phyloP scores from a whole-genome alignment of 2,113 vertebrate genomes.

The Engystomops pustulosus region DNA sequence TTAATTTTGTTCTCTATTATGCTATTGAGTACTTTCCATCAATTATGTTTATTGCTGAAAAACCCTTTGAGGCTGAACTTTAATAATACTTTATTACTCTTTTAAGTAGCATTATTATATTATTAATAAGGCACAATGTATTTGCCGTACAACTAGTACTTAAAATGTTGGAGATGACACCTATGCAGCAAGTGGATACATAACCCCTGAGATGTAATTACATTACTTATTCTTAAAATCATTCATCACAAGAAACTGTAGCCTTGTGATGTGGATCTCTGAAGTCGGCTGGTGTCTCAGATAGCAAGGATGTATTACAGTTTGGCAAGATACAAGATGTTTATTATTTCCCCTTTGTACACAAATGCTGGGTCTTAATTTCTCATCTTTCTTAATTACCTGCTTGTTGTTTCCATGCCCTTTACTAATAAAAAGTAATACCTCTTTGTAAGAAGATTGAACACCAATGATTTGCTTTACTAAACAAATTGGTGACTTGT shows the following conservation, averaged over 20 bases:
- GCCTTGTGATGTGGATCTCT: conserved; percentile 48
- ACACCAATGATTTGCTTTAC: conserved; percentile 46
- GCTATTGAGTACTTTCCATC: too few species aligned
- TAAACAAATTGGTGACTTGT: conserved; percentile 58
- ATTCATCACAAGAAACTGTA: conserved; percentile 55
- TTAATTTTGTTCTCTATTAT: too few species aligned
- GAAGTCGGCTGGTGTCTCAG: conserved; percentile 32
- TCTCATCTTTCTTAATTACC: conserved; percentile 59
- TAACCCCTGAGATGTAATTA: conserved; percentile 52
- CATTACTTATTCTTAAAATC: conserved; percentile 53
- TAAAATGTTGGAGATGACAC: conserved; percentile 24
- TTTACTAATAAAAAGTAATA: conserved; percentile 47
- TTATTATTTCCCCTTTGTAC: conserved; percentile 56
- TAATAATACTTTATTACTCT: too few species aligned
- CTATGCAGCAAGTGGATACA: conserved; percentile 29
- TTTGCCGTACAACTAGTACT: background rate
- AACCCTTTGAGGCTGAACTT: too few species aligned
- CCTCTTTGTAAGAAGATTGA: conserved; percentile 53
- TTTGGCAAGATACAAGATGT: conserved; percentile 56
- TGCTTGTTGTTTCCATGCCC: conserved; percentile 45
- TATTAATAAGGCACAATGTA: background rate
- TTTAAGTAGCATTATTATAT: too few species aligned
- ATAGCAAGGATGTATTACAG: conserved; percentile 57
- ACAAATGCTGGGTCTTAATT: conserved; percentile 44
- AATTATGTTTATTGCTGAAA: too few species aligned